phyloP scores from a whole-genome alignment of 2,888 invertebrate species.

The Acleris laterana region DNA sequence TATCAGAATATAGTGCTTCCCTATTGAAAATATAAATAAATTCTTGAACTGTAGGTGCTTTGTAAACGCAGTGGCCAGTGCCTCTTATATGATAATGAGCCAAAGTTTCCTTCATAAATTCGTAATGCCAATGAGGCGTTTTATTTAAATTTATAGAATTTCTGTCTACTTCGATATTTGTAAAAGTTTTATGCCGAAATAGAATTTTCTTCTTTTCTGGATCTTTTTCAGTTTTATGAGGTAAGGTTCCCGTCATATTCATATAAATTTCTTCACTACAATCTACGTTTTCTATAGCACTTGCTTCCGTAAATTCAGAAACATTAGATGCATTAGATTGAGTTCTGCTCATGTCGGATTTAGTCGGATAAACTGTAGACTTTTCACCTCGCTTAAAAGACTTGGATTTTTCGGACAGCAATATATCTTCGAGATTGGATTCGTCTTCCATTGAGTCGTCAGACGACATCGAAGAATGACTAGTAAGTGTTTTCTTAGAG shows the following conservation, averaged over 20 bases:
- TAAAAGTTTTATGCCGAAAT: constrained; percentile 79
- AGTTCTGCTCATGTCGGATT: constrained; percentile 59
- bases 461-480: constrained; percentile 73
- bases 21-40: constrained; percentile 78
- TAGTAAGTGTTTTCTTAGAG: constrained; percentile 49
- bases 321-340: constrained; percentile 68
- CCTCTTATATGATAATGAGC: constrained; percentile 77
- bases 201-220: constrained; percentile 63
- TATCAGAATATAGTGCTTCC: constrained; percentile 68
- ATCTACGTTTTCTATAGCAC: constrained; percentile 79
- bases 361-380: constrained; percentile 50
- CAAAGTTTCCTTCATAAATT: constrained; percentile 71
- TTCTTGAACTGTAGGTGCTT: constrained; percentile 73
- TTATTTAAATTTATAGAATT: constrained; percentile 64
- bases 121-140: constrained; percentile 64
- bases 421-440: constrained; percentile 77
- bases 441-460: constrained; percentile 77
- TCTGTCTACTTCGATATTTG: constrained; percentile 75
- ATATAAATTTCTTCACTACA: constrained; percentile 70
- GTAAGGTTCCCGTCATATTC: constrained; percentile 75
- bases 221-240: constrained; percentile 61
- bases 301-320: constrained; percentile 69
- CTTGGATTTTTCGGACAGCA: constrained; percentile 75
- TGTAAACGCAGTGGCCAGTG: constrained; percentile 78
- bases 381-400: constrained; percentile 70